Conservation (phyloP, 2,888 invertebrate genomes). For the Aspidiotus rigidus region DNA sequence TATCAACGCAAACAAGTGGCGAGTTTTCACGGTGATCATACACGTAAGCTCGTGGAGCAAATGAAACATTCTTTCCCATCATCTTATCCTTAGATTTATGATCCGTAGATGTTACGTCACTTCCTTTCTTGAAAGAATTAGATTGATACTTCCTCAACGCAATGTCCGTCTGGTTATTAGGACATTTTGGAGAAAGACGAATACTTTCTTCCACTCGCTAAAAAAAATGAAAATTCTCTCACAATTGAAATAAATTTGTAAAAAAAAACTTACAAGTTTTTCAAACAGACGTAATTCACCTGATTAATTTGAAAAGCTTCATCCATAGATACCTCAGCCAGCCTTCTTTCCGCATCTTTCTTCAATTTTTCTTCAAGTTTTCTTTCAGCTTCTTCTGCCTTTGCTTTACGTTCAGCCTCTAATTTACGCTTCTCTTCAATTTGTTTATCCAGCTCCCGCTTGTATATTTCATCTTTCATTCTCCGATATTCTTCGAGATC, state of each 20-base stretch:
- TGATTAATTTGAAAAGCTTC: slow-evolving; percentile 12
- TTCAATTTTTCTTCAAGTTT: slow-evolving; percentile 15
- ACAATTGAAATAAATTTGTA: too few relatives aligned
- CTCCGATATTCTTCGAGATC: not conserved
- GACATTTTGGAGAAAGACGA: too few relatives aligned
- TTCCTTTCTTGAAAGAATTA: too few relatives aligned
- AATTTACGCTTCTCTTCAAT: slow-evolving; percentile 21
- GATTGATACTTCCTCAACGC: too few relatives aligned
- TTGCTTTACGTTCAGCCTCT: slow-evolving; percentile 20
- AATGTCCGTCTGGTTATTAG: too few relatives aligned
- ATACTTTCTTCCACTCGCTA: too few relatives aligned
- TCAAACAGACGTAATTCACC: slow-evolving; percentile 3
- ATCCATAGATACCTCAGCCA: not conserved
- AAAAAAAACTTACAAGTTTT: too few relatives aligned
- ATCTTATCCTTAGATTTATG: not conserved
- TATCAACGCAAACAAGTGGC: not conserved
- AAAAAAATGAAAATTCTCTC: too few relatives aligned
- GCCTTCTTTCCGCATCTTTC: slow-evolving; percentile 8
- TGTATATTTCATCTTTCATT: slow-evolving; percentile 18
- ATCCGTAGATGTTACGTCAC: not conserved
- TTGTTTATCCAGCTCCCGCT: slow-evolving; percentile 22
- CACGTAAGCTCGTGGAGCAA: slow-evolving; percentile 18
- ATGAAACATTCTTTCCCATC: slow-evolving; percentile 17
- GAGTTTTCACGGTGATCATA: not conserved
- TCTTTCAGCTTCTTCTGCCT: slow-evolving; percentile 9